Evolutionary conservation across 2,797 vertebrate genomes (phyloP).

Genomic region (Poecile montanus): DNA sequence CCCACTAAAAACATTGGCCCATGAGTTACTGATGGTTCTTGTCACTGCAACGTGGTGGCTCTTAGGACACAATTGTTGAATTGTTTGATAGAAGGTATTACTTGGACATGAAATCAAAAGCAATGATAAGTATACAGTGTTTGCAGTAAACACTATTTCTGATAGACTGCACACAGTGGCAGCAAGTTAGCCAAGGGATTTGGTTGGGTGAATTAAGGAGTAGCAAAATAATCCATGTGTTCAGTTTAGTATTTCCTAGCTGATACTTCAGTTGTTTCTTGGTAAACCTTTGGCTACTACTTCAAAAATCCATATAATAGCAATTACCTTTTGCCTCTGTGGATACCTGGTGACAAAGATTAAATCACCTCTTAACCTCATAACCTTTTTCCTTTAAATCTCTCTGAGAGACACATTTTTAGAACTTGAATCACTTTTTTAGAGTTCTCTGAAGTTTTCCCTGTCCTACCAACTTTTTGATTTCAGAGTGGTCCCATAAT

Average conservation of each 20-base stretch:
- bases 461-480: neutral
- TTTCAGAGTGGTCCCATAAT: neutral
- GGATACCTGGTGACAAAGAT: neutral
- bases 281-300: neutral
- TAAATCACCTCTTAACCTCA: neutral
- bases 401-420: neutral
- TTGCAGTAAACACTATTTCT: neutral
- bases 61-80: neutral
- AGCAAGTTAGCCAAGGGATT: neutral
- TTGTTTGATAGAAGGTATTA: neutral
- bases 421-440: neutral
- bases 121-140: neutral
- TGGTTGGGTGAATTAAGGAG: neutral
- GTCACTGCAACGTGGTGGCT: neutral
- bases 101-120: neutral
- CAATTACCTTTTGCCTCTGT: neutral
- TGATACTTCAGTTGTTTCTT: neutral
- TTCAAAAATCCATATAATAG: neutral
- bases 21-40: neutral
- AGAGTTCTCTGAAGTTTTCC: neutral
- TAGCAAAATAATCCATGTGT: neutral
- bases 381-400: neutral
- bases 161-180: neutral
- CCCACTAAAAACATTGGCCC: neutral
- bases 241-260: neutral